Evolutionary conservation across 92 coral and sea anemone genomes (phyloP).

Genomic region (Bergia sp.): DNA sequence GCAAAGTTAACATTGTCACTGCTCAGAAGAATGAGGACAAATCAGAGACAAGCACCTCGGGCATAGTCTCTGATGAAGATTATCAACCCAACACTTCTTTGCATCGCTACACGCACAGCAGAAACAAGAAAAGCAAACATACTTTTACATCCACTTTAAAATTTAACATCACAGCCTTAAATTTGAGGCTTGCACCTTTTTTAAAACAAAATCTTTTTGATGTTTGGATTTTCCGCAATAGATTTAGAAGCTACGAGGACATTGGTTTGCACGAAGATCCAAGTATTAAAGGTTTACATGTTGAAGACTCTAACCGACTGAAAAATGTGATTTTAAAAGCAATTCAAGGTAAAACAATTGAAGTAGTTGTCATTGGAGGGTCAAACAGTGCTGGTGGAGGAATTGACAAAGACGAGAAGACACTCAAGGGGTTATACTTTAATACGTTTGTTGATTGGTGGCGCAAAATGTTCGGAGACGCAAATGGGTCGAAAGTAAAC

Average conservation of each 20-base stretch:
- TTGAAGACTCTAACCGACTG: too few species aligned
- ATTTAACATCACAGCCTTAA: neutral
- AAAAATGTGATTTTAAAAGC: too few species aligned
- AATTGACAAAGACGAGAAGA: conserved; percentile 52
- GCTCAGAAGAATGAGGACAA: neutral
- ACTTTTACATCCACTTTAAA: neutral
- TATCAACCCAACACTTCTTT: too few species aligned
- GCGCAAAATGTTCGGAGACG: conserved; percentile 50
- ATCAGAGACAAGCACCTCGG: neutral
- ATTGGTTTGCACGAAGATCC: neutral
- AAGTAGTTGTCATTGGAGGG: conserved; percentile 67
- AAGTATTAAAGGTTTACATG: too few species aligned
- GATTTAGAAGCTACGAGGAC: conserved; percentile 3
- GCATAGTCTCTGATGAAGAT: neutral
- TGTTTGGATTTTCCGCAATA: neutral
- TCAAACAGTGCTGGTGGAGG: conserved; percentile 87
- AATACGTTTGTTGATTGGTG: conserved; percentile 71
- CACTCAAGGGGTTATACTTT: conserved; percentile 50
- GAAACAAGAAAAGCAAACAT: neutral
- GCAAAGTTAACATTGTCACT: neutral
- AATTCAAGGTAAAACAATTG: conserved; percentile 46
- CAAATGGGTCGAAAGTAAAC: neutral
- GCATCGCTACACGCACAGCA: neutral
- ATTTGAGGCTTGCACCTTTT: too few species aligned
- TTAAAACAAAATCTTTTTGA: too few species aligned